Percentiles rank a stretch among this genome's conserved stretches.
These are phyloP conservation scores for Semibalanus balanoides DNA, from an alignment of 1,140 invertebrate species.

Conservation along the genomic window DNA sequence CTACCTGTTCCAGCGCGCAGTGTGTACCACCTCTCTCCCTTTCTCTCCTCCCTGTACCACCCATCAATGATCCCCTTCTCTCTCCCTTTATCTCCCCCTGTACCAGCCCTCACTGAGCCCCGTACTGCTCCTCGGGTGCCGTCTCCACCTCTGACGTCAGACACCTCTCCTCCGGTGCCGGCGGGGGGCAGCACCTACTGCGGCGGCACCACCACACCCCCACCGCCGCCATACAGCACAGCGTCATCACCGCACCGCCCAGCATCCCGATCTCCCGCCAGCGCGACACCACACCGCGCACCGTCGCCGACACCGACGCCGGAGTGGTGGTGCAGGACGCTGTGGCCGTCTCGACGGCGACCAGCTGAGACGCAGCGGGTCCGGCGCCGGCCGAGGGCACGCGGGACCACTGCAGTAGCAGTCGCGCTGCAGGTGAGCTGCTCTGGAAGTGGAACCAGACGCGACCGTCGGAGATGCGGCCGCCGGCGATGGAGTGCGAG, in stretches of 20 bases:
- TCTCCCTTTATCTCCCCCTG: too few species aligned
- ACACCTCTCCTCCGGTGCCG: background rate
- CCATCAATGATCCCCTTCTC: too few species aligned
- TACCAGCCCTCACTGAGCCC: background rate
- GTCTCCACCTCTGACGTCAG: background rate
- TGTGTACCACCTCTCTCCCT: too few species aligned
- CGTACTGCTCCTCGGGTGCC: background rate
- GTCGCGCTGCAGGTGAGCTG: background rate
- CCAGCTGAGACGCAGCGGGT: background rate
- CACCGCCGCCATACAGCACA: background rate
- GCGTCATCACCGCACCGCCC: background rate
- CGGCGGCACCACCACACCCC: background rate
- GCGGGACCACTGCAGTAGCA: background rate
- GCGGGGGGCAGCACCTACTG: background rate
- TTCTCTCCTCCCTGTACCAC: too few species aligned
- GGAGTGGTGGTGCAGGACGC: too few species aligned
- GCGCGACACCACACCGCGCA: background rate
- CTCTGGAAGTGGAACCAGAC: background rate
- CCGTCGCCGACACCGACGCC: background rate
- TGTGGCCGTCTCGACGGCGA: background rate
- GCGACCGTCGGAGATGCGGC: background rate
- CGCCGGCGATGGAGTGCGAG: background rate
- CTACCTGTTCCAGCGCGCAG: too few species aligned
- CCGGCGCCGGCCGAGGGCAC: background rate
- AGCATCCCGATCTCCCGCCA: background rate